Percentiles rank a stretch among this genome's conserved stretches.
phyloP scores from a whole-genome alignment of 37 sponge, comb jelly and placozoan species.

The Agelas oroides region DNA sequence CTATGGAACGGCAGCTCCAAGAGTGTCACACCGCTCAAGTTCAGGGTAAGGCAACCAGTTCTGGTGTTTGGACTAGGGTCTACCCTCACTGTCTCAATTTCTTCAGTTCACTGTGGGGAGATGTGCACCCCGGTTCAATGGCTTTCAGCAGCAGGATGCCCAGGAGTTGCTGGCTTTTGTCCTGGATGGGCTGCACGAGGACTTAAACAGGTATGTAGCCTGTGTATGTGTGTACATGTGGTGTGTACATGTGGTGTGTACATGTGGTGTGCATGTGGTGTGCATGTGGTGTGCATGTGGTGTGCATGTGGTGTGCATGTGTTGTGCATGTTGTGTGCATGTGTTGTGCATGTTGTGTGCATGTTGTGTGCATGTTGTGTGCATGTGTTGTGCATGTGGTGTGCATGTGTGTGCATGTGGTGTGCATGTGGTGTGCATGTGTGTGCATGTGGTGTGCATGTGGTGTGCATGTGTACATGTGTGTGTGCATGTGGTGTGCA shows the following conservation, averaged over 20 bases:
- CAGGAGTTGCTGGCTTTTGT: constrained; percentile 96
- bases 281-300: constrained; percentile 9
- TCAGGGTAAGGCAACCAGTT: constrained; percentile 69
- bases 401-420: background rate
- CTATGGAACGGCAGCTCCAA: constrained; percentile 90
- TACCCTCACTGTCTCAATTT: background rate
- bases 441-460: background rate
- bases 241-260: constrained; percentile 1
- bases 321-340: background rate
- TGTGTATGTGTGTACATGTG: too few species aligned
- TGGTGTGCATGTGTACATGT: background rate
- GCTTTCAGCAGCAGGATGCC: constrained; percentile 98
- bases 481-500: background rate
- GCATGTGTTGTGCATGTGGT: background rate
- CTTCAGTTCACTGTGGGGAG: constrained; percentile 85
- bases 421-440: background rate
- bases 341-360: background rate
- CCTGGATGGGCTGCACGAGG: constrained; percentile 98
- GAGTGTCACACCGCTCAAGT: constrained; percentile 95
- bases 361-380: background rate
- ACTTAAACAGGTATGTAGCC: constrained; percentile 95
- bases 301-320: background rate
- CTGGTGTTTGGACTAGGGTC: background rate
- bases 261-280: background rate
- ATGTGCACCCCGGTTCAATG: constrained; percentile 93